phyloP scores from a whole-genome alignment of 2,888 invertebrate species.

The Protonemura montana region DNA sequence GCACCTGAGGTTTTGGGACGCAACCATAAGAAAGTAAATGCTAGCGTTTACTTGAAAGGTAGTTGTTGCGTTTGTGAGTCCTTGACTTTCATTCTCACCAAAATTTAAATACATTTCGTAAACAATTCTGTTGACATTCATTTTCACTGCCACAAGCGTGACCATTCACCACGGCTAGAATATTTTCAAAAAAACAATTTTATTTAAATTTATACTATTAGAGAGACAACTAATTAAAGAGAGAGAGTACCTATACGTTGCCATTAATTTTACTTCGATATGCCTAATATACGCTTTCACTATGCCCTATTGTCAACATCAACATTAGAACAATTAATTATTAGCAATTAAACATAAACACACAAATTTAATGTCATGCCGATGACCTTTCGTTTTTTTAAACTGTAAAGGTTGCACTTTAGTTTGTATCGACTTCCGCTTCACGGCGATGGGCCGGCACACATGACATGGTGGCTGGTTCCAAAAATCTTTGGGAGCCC shows the following conservation, averaged over 20 bases:
- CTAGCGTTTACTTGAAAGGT: slow-evolving; percentile 62
- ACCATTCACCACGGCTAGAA: background rate
- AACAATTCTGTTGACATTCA: slow-evolving; percentile 2
- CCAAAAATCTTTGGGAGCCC: too few relatives aligned
- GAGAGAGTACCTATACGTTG: background rate
- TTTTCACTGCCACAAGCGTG: slow-evolving; percentile 24
- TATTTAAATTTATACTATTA: slow-evolving; percentile 3
- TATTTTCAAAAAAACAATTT: background rate
- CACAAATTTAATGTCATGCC: background rate
- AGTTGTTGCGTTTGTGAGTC: too few relatives aligned
- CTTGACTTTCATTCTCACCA: background rate
- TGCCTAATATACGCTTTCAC: background rate
- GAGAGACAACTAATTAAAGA: background rate
- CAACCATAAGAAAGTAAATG: too few relatives aligned
- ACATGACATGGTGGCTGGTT: too few relatives aligned
- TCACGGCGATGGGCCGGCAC: too few relatives aligned
- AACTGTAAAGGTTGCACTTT: too few relatives aligned
- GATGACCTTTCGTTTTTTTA: background rate
- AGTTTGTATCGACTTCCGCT: too few relatives aligned
- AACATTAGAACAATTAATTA: background rate
- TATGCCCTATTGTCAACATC: background rate
- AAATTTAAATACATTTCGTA: background rate
- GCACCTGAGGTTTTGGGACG: too few relatives aligned
- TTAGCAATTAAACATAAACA: background rate
- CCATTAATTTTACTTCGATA: background rate